These are phyloP conservation scores for Salvelinus sp. DNA, from an alignment of 2,113 vertebrate species.

Conservation along the genomic window DNA sequence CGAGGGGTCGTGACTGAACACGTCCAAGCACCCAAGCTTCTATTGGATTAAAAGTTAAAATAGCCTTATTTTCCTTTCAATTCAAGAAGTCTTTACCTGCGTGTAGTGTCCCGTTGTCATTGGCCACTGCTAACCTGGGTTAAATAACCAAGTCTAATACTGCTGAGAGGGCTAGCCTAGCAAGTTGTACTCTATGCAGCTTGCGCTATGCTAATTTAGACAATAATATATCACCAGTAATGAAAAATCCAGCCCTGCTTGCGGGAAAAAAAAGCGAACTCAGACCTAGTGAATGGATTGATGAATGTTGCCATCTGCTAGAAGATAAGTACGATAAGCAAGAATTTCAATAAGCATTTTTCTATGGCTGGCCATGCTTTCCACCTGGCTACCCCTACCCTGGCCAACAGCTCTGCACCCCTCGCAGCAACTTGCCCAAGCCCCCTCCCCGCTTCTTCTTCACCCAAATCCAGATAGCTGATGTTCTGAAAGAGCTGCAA, in stretches of 20 bases:
- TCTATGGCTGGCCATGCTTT: no score
- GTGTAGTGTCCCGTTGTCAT: neutral
- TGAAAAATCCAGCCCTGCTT: slow-evolving; percentile 44
- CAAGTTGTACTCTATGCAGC: neutral
- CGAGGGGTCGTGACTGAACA: slow-evolving; percentile 12
- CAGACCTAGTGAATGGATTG: slow-evolving; percentile 26
- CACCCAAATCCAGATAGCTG: no score
- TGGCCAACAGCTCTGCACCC: no score
- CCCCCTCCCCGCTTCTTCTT: no score
- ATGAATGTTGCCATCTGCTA: slow-evolving; percentile 11
- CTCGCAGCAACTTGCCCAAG: no score
- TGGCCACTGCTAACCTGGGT: neutral
- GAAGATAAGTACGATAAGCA: neutral
- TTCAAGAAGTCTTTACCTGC: slow-evolving; percentile 6
- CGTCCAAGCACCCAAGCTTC: slow-evolving; percentile 5
- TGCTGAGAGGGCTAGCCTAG: slow-evolving; percentile 18
- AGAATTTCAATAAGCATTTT: no score
- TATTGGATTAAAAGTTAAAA: slow-evolving; percentile 31
- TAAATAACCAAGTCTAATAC: slow-evolving; percentile 1
- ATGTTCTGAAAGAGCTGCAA: no score
- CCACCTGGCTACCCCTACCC: no score
- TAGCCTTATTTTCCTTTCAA: neutral
- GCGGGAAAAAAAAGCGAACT: slow-evolving; percentile 28
- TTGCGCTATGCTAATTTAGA: slow-evolving; percentile 47
- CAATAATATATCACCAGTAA: slow-evolving; percentile 35